Evolutionary conservation across 2,797 vertebrate genomes (phyloP).

Genomic region (Mionectes olivaceus): DNA sequence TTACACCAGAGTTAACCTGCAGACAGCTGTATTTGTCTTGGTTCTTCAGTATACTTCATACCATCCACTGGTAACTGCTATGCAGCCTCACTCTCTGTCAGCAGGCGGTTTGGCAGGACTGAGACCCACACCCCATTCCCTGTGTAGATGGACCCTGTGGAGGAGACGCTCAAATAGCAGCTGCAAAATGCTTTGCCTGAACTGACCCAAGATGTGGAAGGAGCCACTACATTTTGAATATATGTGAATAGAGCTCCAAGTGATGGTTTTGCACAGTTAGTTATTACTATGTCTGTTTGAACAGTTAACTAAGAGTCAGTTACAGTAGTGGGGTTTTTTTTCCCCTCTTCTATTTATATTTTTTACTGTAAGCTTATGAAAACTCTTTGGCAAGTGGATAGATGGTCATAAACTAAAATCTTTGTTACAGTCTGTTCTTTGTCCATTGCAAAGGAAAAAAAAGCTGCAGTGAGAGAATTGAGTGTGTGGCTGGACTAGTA

Average conservation of each 20-base stretch:
- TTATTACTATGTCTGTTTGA: background rate
- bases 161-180: too few species aligned
- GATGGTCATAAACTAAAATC: too few species aligned
- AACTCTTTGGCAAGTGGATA: background rate
- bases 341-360: background rate
- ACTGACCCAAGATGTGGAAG: background rate
- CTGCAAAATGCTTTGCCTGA: background rate
- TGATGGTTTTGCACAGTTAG: too few species aligned
- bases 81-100: background rate
- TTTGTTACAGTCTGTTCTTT: background rate
- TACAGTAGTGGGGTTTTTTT: background rate
- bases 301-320: background rate
- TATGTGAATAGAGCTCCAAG: background rate
- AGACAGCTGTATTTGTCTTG: background rate
- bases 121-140: rapidly evolving
- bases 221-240: background rate
- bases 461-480: rapidly evolving
- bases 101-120: background rate
- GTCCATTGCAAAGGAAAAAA: background rate
- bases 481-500: background rate
- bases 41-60: background rate
- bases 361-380: background rate
- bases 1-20: background rate
- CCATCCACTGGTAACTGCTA: rapidly evolving
- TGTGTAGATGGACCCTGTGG: rapidly evolving